Percentiles rank a stretch among this genome's conserved stretches.
phyloP scores from a whole-genome alignment of 2,113 vertebrate genomes.

The Cariama cristata region DNA sequence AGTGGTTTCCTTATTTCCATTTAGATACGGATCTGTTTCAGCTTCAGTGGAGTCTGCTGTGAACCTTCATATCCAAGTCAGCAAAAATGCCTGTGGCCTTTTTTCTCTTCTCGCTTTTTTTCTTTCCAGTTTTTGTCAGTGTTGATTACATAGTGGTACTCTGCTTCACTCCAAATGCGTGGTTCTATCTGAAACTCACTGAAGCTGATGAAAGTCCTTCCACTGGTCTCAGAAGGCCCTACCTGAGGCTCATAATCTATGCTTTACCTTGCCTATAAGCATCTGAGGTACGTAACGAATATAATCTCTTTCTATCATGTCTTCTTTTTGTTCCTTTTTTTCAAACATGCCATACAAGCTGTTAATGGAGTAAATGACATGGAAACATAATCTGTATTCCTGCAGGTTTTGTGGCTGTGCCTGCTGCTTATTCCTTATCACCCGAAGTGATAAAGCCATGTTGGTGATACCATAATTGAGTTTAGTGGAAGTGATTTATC shows the following conservation, averaged over 20 bases:
- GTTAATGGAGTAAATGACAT: conserved; percentile 50
- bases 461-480: conserved; percentile 63
- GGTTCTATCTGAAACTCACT: not conserved
- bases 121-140: not conserved
- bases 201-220: conserved; percentile 7
- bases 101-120: not conserved
- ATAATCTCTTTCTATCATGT: conserved; percentile 13
- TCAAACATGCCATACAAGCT: conserved; percentile 8
- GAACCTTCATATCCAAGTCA: conserved; percentile 1
- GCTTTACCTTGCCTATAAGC: not conserved
- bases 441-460: conserved; percentile 35
- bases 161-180: not conserved
- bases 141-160: not conserved
- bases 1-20: conserved; percentile 48
- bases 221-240: not conserved
- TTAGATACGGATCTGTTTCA: conserved; percentile 10
- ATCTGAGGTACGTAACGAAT: not conserved
- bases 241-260: not conserved
- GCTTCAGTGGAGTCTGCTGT: not conserved
- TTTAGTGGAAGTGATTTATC: conserved; percentile 56
- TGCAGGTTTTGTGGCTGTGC: conserved; percentile 41
- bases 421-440: conserved; percentile 57
- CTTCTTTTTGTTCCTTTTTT: conserved; percentile 15
- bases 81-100: conserved; percentile 3
- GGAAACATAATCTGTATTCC: conserved; percentile 44